A percentile compares a stretch with the other conserved stretches of the same genome.
Conservation (phyloP, 2,797 vertebrate species). For the Neomorphus geoffroyi region DNA sequence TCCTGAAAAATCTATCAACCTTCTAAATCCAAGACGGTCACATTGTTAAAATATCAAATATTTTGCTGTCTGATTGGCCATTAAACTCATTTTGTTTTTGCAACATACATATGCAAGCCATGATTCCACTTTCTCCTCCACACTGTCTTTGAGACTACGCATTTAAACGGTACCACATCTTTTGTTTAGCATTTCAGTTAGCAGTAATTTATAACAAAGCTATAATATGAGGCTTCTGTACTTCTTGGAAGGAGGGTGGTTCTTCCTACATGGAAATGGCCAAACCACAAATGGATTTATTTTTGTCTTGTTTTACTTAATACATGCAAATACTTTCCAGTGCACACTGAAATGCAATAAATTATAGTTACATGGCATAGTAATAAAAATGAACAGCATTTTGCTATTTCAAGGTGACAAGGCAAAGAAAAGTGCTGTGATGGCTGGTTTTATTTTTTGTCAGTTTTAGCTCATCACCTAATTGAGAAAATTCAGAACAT, state of each 20-base stretch:
- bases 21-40: neutral
- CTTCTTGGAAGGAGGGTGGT: neutral
- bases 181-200: conserved; percentile 24
- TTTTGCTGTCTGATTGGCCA: neutral
- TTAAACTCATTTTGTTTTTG: neutral
- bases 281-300: neutral
- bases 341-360: neutral
- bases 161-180: neutral
- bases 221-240: neutral
- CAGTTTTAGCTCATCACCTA: neutral
- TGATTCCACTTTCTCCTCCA: neutral
- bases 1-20: neutral
- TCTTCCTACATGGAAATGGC: neutral
- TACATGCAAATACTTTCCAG: neutral
- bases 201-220: neutral
- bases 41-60: neutral
- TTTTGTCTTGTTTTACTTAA: neutral
- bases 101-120: neutral
- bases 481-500: neutral
- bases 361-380: neutral
- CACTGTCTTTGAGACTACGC: neutral
- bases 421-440: neutral
- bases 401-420: neutral
- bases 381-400: neutral
- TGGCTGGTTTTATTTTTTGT: neutral